These are phyloP conservation scores for Agrochola lychnidis DNA, from an alignment of 2,888 invertebrate genomes.

Conservation along the genomic window DNA sequence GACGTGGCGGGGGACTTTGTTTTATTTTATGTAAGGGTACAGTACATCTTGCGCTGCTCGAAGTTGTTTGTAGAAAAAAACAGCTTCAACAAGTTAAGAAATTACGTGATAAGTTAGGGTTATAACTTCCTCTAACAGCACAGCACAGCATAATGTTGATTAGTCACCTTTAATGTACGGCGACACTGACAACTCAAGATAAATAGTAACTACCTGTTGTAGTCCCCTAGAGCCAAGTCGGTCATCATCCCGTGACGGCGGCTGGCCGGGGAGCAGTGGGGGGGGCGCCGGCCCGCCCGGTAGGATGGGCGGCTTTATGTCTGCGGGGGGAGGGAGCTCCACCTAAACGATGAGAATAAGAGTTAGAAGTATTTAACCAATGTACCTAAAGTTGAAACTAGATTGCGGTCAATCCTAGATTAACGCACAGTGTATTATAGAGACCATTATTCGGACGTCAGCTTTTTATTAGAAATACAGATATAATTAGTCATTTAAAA, in stretches of 20 bases:
- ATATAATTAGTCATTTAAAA: no score
- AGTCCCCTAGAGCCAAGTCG: slow-evolving; percentile 87
- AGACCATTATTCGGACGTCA: no score
- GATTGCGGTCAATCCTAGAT: not conserved
- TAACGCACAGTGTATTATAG: not conserved
- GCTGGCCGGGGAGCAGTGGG: slow-evolving; percentile 79
- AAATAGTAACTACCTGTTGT: slow-evolving; percentile 81
- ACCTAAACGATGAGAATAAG: slow-evolving; percentile 43
- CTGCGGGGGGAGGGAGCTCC: slow-evolving; percentile 87
- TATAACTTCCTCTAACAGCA: no score
- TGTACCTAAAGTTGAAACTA: not conserved
- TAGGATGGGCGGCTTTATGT: slow-evolving; percentile 84
- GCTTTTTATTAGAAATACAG: no score
- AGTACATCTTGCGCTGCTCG: no score
- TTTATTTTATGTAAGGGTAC: no score
- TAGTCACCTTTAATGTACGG: not conserved
- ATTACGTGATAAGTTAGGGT: no score
- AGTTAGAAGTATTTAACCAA: not conserved
- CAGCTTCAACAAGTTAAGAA: no score
- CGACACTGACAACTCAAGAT: not conserved
- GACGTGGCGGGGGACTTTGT: no score
- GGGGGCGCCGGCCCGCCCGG: slow-evolving; percentile 86
- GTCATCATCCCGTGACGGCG: slow-evolving; percentile 89
- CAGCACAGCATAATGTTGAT: not conserved
- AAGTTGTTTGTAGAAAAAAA: no score